A percentile compares a stretch with the other conserved stretches of the same genome.
phyloP scores from a whole-genome alignment of 2,888 invertebrate species.

The Dolomedes plantarius region DNA sequence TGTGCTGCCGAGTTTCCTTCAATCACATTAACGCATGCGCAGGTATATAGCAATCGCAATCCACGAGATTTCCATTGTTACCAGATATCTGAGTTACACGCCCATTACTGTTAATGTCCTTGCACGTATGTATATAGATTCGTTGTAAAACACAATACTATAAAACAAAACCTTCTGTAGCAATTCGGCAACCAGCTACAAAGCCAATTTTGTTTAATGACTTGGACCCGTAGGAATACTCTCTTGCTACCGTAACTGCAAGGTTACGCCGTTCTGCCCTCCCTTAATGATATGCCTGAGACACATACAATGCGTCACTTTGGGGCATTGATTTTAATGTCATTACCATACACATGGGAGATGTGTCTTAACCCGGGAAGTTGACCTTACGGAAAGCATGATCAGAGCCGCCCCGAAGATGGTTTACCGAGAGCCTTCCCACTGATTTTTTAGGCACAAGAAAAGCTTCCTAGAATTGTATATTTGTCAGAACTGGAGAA shows the following conservation, averaged over 20 bases:
- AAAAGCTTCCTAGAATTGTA: neutral
- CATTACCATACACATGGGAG: neutral
- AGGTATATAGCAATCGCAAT: too few species aligned
- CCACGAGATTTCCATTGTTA: too few species aligned
- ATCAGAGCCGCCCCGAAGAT: neutral
- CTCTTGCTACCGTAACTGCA: neutral
- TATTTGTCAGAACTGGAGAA: neutral
- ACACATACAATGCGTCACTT: neutral
- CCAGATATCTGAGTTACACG: too few species aligned
- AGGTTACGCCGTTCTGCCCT: neutral
- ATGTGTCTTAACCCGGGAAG: conserved; percentile 5
- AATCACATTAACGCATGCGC: too few species aligned
- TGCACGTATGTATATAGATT: neutral
- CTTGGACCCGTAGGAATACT: neutral
- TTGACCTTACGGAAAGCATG: neutral
- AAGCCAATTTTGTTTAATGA: neutral
- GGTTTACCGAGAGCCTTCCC: neutral
- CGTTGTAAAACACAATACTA: neutral
- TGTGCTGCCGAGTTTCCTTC: too few species aligned
- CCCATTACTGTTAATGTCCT: neutral
- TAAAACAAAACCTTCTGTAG: neutral
- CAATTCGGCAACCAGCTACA: neutral
- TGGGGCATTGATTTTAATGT: conserved; percentile 4
- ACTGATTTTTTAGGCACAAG: neutral
- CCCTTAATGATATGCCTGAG: neutral